These are phyloP conservation scores for Sporophila hypoxantha DNA, from an alignment of 2,113 vertebrate species.

Conservation along the genomic window DNA sequence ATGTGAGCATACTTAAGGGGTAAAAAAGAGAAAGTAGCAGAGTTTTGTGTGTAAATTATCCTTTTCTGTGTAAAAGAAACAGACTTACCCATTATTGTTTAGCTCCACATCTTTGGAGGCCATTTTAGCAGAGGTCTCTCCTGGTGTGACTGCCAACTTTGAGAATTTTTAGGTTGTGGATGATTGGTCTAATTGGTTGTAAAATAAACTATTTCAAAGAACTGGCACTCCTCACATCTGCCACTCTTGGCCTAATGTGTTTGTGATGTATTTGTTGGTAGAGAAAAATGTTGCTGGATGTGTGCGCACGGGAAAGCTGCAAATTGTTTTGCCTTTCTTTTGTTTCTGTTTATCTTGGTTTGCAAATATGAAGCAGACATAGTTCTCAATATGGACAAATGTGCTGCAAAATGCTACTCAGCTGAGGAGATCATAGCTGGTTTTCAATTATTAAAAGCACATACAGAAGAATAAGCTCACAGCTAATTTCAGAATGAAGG, in stretches of 20 bases:
- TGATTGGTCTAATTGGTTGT: conserved; percentile 38
- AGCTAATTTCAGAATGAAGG: background rate
- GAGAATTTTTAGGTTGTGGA: conserved; percentile 20
- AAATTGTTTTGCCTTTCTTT: conserved; percentile 48
- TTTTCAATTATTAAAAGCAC: conserved; percentile 50
- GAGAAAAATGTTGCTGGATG: conserved; percentile 11
- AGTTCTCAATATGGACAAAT: conserved; percentile 43
- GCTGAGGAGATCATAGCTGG: conserved; percentile 3
- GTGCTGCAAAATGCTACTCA: conserved; percentile 33
- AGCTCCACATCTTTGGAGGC: background rate
- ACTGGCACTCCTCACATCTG: conserved; percentile 40
- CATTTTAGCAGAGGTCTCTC: background rate
- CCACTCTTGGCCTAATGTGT: background rate
- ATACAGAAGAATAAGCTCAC: conserved; percentile 2
- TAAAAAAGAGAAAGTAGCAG: background rate
- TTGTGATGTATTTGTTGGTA: conserved; percentile 40
- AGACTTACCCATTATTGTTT: background rate
- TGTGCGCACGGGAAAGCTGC: conserved; percentile 20
- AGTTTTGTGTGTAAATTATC: background rate
- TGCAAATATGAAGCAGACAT: conserved; percentile 38
- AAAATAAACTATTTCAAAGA: conserved; percentile 50
- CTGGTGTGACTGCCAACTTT: background rate
- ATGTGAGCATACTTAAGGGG: background rate
- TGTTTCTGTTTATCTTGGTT: conserved; percentile 59
- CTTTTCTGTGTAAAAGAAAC: background rate